Evolutionary conservation across 92 coral and sea anemone genomes (phyloP).

Genomic region (Porites rus): DNA sequence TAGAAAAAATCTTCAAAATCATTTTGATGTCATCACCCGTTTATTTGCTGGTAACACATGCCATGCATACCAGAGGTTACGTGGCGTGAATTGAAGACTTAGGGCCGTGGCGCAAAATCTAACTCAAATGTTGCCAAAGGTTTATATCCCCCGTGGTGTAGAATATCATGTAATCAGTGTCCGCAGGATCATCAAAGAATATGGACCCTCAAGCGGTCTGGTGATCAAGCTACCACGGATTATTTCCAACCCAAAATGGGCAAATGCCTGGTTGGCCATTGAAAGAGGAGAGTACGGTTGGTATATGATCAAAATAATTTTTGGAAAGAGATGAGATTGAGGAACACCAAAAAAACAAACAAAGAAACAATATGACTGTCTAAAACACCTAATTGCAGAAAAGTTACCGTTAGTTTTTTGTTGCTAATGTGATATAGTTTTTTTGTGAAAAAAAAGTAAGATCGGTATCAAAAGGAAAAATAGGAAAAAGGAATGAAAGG

Average conservation of each 20-base stretch:
- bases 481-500: too few relatives aligned
- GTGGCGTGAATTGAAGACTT: background rate
- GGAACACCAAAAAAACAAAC: background rate
- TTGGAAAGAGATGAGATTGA: background rate
- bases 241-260: constrained; percentile 8
- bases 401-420: background rate
- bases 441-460: too few relatives aligned
- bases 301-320: background rate
- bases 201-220: constrained; percentile 15
- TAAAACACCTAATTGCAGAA: background rate
- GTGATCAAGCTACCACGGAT: background rate
- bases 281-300: background rate
- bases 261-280: constrained; percentile 15
- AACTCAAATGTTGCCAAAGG: constrained; percentile 4
- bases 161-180: constrained; percentile 6
- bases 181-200: constrained; percentile 4
- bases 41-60: constrained; percentile 21
- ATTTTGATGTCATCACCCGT: constrained; percentile 9
- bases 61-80: constrained; percentile 20
- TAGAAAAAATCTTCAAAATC: constrained; percentile 1
- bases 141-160: constrained; percentile 11
- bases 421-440: background rate
- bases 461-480: too few relatives aligned
- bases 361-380: background rate
- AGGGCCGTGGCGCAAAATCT: background rate